Conservation (phyloP, 2,888 invertebrate species). For the Pammene fasciana region DNA sequence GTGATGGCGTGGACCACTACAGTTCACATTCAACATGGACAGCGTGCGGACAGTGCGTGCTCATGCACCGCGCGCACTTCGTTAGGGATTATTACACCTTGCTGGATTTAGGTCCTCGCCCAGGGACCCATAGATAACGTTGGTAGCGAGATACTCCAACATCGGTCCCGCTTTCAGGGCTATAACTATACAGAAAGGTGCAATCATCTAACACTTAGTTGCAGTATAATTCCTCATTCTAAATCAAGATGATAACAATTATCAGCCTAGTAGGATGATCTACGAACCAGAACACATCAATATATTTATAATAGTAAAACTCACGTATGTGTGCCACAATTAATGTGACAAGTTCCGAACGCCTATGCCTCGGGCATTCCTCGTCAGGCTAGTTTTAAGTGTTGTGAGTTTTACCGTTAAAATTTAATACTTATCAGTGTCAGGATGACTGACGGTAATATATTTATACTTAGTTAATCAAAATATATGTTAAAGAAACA, state of each 20-base stretch:
- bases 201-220: background rate
- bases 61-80: constrained; percentile 54
- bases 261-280: background rate
- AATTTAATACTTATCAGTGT: too few relatives aligned
- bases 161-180: background rate
- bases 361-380: too few relatives aligned
- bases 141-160: background rate
- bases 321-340: too few relatives aligned
- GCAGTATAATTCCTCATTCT: background rate
- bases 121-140: background rate
- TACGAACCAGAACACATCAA: constrained; percentile 1
- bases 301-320: too few relatives aligned
- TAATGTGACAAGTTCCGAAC: too few relatives aligned
- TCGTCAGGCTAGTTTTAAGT: too few relatives aligned
- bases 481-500: too few relatives aligned
- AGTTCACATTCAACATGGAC: constrained; percentile 76
- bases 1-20: constrained; percentile 56
- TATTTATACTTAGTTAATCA: too few relatives aligned
- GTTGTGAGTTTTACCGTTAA: too few relatives aligned
- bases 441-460: too few relatives aligned
- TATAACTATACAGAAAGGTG: constrained; percentile 4
- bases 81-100: background rate
- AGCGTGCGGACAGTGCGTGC: constrained; percentile 55
- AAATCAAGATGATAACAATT: background rate
- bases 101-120: background rate